Conservation (phyloP, 2,888 invertebrate species). For the Villa cingulata region DNA sequence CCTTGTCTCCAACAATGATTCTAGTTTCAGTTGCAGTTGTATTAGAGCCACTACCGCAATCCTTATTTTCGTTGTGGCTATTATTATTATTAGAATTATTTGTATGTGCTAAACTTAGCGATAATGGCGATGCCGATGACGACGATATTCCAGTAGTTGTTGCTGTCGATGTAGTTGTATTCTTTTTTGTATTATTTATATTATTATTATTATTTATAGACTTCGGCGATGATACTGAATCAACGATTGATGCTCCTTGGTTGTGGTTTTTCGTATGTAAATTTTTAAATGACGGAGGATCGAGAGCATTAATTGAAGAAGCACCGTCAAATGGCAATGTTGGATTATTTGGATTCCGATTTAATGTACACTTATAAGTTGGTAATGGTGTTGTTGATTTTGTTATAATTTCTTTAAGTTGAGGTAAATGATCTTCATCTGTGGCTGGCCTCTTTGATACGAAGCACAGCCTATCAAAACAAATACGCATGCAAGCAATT, state of each 20-base stretch:
- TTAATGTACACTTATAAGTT: not conserved
- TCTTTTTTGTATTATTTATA: conserved; percentile 17
- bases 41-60: not conserved
- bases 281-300: conserved; percentile 12
- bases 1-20: too few relatives aligned
- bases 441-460: conserved; percentile 71
- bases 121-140: conserved; percentile 6
- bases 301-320: conserved; percentile 11
- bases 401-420: conserved; percentile 20
- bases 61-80: not conserved
- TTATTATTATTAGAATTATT: conserved; percentile 1
- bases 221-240: conserved; percentile 5
- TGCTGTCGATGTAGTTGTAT: conserved; percentile 12
- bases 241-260: conserved; percentile 5
- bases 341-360: conserved; percentile 3
- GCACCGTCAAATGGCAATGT: conserved; percentile 10
- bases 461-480: conserved; percentile 82
- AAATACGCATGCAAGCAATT: conserved; percentile 79
- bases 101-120: conserved; percentile 2
- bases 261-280: conserved; percentile 7
- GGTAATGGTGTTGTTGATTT: conserved; percentile 9
- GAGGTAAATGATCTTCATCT: conserved; percentile 49
- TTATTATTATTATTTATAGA: conserved; percentile 22
- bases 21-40: not conserved
- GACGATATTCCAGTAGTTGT: not conserved